Evolutionary conservation across 2,888 invertebrate genomes (phyloP), one percentile per base, ranked within the genome.

Genomic region (Papilio gigon): DNA sequence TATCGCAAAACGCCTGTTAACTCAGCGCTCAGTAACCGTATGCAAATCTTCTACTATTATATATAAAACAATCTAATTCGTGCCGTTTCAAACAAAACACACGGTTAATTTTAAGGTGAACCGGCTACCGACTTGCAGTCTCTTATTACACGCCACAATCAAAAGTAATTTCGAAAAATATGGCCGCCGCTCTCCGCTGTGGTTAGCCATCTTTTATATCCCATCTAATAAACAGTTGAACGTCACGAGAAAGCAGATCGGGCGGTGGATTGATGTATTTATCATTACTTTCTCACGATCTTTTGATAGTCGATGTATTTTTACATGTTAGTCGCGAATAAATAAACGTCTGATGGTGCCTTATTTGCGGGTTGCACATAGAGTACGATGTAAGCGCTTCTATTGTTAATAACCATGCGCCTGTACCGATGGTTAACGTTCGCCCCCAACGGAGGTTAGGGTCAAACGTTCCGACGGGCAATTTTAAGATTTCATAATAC

Each of bases 121-220:
- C 78, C 76, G 80, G 89, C 89, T 89, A 88, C 90, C 83, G 87
- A 80, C 80, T 83, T 83, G 82, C 82, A 83, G 75, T 82, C 85
- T 81, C 83, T 87, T 84, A 89, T 90, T 90, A 90, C 78, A 72
- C 79, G 76, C 80, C 81, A 89, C 89, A 90, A 88, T 90, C 89
- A 91, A 90, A 90, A 90, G 91, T 90, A 91, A 92, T 92, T 90
- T 89, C 88, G 90, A 88, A 90, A 90, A 92, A 90, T 90, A 91
- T 85, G 86, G 88, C 80, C 80, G 81, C 76, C 77, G 82, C 73
- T 76, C 78, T 73, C 77, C 73, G 80, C 80, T 84, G 84, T 86
- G 83, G 84, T 85, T 86, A 85, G 80, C 77, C 80, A 77, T 81
- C 86, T 86, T 87, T 87, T 89, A 87, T 86, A 86, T 86, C 82